Evolutionary conservation across 2,888 invertebrate species (phyloP).

Genomic region (Drosophila subquinaria): DNA sequence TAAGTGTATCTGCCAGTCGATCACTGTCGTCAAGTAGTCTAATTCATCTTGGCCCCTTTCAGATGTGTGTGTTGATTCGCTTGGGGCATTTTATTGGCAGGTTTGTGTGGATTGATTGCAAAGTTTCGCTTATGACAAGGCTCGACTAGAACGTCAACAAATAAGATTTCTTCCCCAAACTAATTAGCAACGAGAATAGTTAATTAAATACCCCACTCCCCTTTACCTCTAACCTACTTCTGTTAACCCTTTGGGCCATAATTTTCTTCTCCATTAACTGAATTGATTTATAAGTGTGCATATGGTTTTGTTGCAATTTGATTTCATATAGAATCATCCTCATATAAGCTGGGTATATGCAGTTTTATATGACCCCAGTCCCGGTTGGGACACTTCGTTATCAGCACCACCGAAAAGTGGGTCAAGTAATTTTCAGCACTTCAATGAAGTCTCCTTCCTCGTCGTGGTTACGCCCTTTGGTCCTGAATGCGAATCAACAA

Average conservation of each 20-base stretch:
- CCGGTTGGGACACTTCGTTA: constrained; percentile 46
- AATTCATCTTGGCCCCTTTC: constrained; percentile 11
- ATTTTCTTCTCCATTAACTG: constrained; percentile 47
- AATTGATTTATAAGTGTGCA: constrained; percentile 42
- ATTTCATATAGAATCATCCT: constrained; percentile 39
- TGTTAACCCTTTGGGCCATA: constrained; percentile 29
- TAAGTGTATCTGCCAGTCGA: constrained; percentile 13
- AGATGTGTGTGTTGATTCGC: constrained; percentile 31
- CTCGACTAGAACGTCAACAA: constrained; percentile 50
- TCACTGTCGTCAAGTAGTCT: background rate
- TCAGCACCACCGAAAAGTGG: constrained; percentile 69
- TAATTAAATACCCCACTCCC: constrained; percentile 33
- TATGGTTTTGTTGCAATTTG: constrained; percentile 42
- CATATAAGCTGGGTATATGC: background rate
- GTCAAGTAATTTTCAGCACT: constrained; percentile 82
- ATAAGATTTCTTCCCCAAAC: constrained; percentile 73
- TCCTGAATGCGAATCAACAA: constrained; percentile 22
- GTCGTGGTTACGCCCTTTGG: constrained; percentile 14
- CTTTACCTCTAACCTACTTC: background rate
- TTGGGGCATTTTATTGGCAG: constrained; percentile 59
- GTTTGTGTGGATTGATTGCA: constrained; percentile 56
- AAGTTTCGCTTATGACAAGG: constrained; percentile 59
- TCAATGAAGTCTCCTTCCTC: constrained; percentile 48
- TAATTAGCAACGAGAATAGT: constrained; percentile 67
- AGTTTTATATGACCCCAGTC: constrained; percentile 23